Conservation (phyloP, 2,113 vertebrate genomes). For the Cephalopholis sonnerati region DNA sequence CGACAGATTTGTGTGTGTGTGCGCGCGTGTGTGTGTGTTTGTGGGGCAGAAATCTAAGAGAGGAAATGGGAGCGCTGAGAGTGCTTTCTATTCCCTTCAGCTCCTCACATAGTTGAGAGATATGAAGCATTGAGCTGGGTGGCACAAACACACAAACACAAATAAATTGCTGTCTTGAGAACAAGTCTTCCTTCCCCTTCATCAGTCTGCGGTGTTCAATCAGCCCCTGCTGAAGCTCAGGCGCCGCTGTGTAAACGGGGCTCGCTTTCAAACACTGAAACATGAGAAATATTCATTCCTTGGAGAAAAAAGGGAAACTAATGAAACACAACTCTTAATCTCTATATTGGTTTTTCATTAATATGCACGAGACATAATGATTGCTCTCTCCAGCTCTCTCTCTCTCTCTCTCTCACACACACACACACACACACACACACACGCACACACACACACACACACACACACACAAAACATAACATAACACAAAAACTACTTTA, state of each 20-base stretch:
- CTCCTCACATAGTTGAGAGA: slow-evolving; percentile 66
- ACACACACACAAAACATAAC: slow-evolving; percentile 33
- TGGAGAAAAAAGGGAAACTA: slow-evolving; percentile 56
- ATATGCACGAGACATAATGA: slow-evolving; percentile 70
- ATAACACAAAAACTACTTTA: slow-evolving; percentile 64
- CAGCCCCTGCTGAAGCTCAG: slow-evolving; percentile 52
- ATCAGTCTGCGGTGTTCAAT: slow-evolving; percentile 68
- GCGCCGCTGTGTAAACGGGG: slow-evolving; percentile 54
- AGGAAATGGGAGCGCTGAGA: slow-evolving; percentile 70
- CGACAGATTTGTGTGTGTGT: slow-evolving; percentile 41
- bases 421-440: slow-evolving; percentile 31
- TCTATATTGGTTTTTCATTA: slow-evolving; percentile 74
- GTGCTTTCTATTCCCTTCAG: slow-evolving; percentile 70
- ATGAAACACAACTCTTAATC: slow-evolving; percentile 72
- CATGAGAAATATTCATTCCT: slow-evolving; percentile 51
- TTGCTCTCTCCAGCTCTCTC: slow-evolving; percentile 47
- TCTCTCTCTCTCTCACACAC: slow-evolving; percentile 8
- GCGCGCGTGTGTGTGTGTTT: slow-evolving; percentile 28
- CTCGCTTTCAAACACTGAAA: slow-evolving; percentile 65
- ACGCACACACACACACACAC: slow-evolving; percentile 8
- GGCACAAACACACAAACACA: slow-evolving; percentile 76
- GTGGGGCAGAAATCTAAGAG: slow-evolving; percentile 56
- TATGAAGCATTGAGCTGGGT: slow-evolving; percentile 73
- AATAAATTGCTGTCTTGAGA: slow-evolving; percentile 74
- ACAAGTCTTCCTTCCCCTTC: slow-evolving; percentile 68